Conservation (phyloP, 2,113 vertebrate genomes). For the Globicephala melas region DNA sequence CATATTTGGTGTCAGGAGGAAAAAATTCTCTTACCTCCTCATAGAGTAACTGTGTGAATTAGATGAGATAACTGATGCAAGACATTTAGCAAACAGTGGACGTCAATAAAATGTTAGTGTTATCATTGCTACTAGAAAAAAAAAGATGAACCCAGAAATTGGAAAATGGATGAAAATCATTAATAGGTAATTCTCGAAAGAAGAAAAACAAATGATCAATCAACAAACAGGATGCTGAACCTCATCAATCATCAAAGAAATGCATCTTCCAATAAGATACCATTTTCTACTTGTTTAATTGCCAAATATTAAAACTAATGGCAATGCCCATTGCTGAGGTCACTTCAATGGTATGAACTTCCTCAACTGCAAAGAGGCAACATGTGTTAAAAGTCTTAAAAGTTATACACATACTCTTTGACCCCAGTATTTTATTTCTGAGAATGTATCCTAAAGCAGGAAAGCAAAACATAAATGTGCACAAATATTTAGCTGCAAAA, state of each 20-base stretch:
- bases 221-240: neutral
- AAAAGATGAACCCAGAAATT: neutral
- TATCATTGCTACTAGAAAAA: neutral
- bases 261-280: neutral
- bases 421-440: neutral
- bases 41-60: neutral
- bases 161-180: neutral
- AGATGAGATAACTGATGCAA: neutral
- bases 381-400: neutral
- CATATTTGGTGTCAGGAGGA: neutral
- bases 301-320: constrained; percentile 23
- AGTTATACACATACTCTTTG: neutral
- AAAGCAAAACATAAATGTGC: neutral
- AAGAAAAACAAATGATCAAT: neutral
- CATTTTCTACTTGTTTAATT: neutral
- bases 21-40: neutral
- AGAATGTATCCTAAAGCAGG: neutral
- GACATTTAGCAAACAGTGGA: neutral
- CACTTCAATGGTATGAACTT: neutral
- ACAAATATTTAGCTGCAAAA: neutral
- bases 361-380: neutral
- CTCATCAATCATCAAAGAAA: neutral
- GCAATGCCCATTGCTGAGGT: neutral
- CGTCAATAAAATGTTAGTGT: neutral
- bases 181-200: neutral